These are phyloP conservation scores for Blastobasis lacticolella DNA, from an alignment of 2,888 invertebrate genomes.

Conservation along the genomic window DNA sequence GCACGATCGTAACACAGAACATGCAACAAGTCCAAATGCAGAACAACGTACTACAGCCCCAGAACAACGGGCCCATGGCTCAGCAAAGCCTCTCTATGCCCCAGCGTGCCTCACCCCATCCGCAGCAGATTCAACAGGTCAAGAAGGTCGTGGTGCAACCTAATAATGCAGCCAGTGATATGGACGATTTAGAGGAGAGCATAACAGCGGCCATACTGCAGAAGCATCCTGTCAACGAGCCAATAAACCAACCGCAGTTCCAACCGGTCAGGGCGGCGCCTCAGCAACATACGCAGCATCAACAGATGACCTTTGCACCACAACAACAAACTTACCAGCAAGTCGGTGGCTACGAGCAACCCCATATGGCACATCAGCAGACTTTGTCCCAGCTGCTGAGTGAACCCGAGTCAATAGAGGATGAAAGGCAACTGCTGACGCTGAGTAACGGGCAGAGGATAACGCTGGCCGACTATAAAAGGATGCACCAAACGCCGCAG, in stretches of 20 bases:
- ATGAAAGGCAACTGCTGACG: slow-evolving; percentile 56
- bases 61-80: slow-evolving; percentile 43
- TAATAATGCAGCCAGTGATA: slow-evolving; percentile 55
- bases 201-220: slow-evolving; percentile 68
- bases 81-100: slow-evolving; percentile 38
- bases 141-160: slow-evolving; percentile 62
- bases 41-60: slow-evolving; percentile 35
- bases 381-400: slow-evolving; percentile 44
- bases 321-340: slow-evolving; percentile 41
- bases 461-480: slow-evolving; percentile 60
- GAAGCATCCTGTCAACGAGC: slow-evolving; percentile 47
- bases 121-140: slow-evolving; percentile 22
- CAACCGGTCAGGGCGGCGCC: slow-evolving; percentile 28
- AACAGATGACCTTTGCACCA: slow-evolving; percentile 38
- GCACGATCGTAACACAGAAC: slow-evolving; percentile 57
- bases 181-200: slow-evolving; percentile 71
- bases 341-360: slow-evolving; percentile 35
- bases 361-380: slow-evolving; percentile 39
- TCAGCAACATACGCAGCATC: slow-evolving; percentile 21
- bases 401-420: slow-evolving; percentile 51
- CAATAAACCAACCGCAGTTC: slow-evolving; percentile 32
- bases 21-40: slow-evolving; percentile 24
- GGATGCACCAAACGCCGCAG: slow-evolving; percentile 48
- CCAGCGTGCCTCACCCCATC: slow-evolving; percentile 39
- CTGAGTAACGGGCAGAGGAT: slow-evolving; percentile 58